Evolutionary conservation across 2,113 vertebrate species (phyloP), one percentile per base, ranked within the genome.

Genomic region (Trogon surrucura): DNA sequence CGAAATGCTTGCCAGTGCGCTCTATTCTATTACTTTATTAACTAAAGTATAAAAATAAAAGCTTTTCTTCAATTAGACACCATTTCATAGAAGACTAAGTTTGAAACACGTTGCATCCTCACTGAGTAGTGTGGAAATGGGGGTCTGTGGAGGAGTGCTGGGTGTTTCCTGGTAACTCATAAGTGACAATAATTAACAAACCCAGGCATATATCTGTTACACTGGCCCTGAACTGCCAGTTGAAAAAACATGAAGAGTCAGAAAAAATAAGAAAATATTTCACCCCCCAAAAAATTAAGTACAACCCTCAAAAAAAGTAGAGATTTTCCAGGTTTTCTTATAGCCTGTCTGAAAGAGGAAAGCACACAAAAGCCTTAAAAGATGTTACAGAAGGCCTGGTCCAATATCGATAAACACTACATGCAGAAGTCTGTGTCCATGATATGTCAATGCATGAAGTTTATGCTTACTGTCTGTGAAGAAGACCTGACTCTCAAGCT

Each of bases 371-470:
- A 80, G 0, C 14, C 11, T 30, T 65, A 9, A 17, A 19, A 66
- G 45, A 48, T 22, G 3, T 54, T 72, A 57, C 7, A 60, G 70
- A 66, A 14, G 9, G 8, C 8, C 56, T 79, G 5, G 32, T 34
- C 23, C 65, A 72, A 50, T 36, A 60, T 7, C 9, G 27, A 48
- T 9, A 80, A 65, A 13, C 11, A 45, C 21, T 50, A 47, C 17
- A 21, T 2, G 16, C 2, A 36, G 14, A 84, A 61, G 17, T 29
- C 0, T 0, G 16, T 44, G 6, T 18, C 45, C 12, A 8, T 17
- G n/a, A 13, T 17, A 45, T 5, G 10, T 53, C 21, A n/a, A 7
- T 7, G 4, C 34, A 25, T 71, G 22, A 73, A 73, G 29, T 6
- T 41, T 34, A 44, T 44, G 4, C 36, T 62, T 65, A 8, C 11